Percentiles rank a stretch among this genome's conserved stretches.
phyloP scores from a whole-genome alignment of 2,797 vertebrate species.

The Alcedo quadribrachys region DNA sequence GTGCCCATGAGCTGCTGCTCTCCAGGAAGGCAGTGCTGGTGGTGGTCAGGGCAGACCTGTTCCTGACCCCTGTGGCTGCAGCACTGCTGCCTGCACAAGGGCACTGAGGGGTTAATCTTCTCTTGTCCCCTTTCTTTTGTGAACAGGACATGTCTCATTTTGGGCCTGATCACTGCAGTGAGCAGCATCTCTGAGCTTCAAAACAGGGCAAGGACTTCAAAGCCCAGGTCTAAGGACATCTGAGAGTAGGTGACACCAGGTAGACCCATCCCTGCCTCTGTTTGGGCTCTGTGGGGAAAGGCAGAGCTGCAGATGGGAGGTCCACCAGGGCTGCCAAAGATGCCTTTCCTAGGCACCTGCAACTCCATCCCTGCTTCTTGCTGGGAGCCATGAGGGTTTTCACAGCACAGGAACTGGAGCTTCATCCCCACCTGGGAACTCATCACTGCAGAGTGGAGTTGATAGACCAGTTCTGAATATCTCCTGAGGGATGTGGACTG shows the following conservation, averaged over 20 bases:
- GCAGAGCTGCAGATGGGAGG: background rate
- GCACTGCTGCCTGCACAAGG: background rate
- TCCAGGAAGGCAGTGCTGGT: accelerated
- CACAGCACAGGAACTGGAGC: background rate
- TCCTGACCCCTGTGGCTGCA: background rate
- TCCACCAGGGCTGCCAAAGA: background rate
- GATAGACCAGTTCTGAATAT: background rate
- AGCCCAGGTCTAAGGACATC: background rate
- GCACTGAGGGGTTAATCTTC: background rate
- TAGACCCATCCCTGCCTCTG: background rate
- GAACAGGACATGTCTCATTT: background rate
- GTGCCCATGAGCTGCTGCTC: background rate
- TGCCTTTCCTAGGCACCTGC: background rate
- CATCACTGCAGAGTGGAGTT: background rate
- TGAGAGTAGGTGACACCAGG: background rate
- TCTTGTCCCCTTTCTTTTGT: background rate
- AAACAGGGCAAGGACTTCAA: background rate
- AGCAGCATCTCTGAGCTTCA: background rate
- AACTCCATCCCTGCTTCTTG: background rate
- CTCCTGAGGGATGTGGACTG: background rate
- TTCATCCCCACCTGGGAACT: background rate
- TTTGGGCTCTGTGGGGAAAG: background rate
- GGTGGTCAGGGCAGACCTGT: background rate
- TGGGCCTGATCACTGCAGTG: background rate
- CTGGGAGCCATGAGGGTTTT: background rate